Percentiles rank a stretch among this genome's conserved stretches.
phyloP scores from a whole-genome alignment of 2,797 vertebrate species.

The Macroramphosus scolopax region DNA sequence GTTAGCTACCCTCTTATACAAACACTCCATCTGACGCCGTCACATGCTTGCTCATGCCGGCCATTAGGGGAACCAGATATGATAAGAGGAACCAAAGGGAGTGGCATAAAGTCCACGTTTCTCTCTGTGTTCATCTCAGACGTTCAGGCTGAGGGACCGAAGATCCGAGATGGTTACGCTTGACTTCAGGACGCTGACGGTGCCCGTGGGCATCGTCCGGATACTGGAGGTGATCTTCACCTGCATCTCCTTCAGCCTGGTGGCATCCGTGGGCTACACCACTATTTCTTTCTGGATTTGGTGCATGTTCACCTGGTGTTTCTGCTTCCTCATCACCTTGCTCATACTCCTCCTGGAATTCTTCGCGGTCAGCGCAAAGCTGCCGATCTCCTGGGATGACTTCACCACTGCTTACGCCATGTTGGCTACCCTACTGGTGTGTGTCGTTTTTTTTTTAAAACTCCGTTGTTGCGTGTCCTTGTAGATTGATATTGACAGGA shows the following conservation, averaged over 20 bases:
- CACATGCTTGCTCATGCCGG: not conserved
- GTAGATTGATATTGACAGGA: not conserved
- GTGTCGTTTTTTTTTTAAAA: no score
- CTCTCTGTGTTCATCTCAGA: not conserved
- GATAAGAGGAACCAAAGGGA: conserved; percentile 3
- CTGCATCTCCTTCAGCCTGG: conserved; percentile 83
- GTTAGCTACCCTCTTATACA: not conserved
- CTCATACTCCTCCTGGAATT: conserved; percentile 81
- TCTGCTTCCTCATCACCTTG: conserved; percentile 80
- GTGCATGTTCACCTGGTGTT: conserved; percentile 89
- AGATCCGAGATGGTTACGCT: conserved; percentile 29
- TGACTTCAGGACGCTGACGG: conserved; percentile 58
- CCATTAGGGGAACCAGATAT: conserved; percentile 8
- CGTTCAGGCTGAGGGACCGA: not conserved
- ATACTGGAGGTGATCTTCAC: conserved; percentile 76
- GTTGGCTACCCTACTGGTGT: conserved; percentile 79
- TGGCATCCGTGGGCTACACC: conserved; percentile 41
- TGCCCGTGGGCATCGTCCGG: conserved; percentile 77
- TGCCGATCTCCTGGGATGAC: conserved; percentile 86
- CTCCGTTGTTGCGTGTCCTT: conserved; percentile 1
- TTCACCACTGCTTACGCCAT: conserved; percentile 84
- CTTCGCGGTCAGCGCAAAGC: conserved; percentile 44
- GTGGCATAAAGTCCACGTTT: not conserved
- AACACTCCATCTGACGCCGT: not conserved
- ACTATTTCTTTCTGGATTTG: conserved; percentile 54